Evolutionary conservation across 1,140 invertebrate species (phyloP), one percentile per base, ranked within the genome.

Genomic region (Hycleus phaleratus): DNA sequence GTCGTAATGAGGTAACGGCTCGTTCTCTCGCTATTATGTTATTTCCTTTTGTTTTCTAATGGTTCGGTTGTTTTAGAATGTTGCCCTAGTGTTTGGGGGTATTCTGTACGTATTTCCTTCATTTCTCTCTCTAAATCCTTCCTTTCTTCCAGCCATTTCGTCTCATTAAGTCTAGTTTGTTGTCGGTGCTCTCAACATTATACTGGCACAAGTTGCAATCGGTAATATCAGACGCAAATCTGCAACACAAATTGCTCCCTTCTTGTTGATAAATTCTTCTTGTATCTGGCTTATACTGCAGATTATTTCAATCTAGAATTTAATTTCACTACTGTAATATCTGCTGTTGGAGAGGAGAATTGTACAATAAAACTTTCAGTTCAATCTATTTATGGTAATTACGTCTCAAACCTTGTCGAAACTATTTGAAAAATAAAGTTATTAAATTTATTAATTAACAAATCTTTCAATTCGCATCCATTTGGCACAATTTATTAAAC

Each of bases 41-140:
- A 46, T 42, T 61, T 55, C 52, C 44, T 52, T 46, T 46, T 46
- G 46, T 49, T 18, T 18, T 64, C 52, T 61, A 64, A 61, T 61
- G 56, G 62, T 56, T 59, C 48, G 26, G 62, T 59, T 64, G 62
- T 61, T 64, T 64, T 51, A 64, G 53, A 44, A 24, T 63, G 55
- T 63, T 53, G 60, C 62, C 59, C 59, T 47, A 53, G 59, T 59
- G 62, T 64, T 47, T 5, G 56, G 47, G 56, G 38, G 43, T 59
- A 59, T 61, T 64, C 56, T 57, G 52, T 18, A 18, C 18, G 18
- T 59, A 61, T 61, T 64, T 64, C 62, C 59, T 0, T 32, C 32
- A 18, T 18, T 58, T 61, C 38, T 64, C 59, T 64, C 61, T 64
- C 62, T 64, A 64, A 64, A 61, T 61, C 49, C 62, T 64, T 64